Percentiles rank a stretch among this genome's conserved stretches.
Conservation (phyloP, 1,140 invertebrate species). For the Scaptodrosophila lebanonensis region DNA sequence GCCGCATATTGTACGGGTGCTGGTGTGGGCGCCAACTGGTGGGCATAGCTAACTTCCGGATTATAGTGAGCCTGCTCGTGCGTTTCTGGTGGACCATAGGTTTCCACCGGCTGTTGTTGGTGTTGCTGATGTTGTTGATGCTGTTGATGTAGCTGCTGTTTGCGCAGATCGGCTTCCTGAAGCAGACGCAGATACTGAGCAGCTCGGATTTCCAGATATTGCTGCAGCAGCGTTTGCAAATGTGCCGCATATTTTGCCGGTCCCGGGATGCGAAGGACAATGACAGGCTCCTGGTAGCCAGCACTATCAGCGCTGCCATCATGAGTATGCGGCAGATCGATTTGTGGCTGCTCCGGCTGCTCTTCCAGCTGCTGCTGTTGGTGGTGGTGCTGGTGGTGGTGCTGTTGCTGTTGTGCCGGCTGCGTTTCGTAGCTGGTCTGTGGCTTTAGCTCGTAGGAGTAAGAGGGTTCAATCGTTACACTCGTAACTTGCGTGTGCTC, state of each 20-base stretch:
- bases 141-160: slow-evolving; percentile 47
- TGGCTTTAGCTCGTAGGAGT: slow-evolving; percentile 72
- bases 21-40: slow-evolving; percentile 51
- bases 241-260: slow-evolving; percentile 75
- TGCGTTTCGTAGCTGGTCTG: slow-evolving; percentile 61
- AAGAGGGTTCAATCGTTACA: slow-evolving; percentile 73
- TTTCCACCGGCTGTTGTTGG: slow-evolving; percentile 16
- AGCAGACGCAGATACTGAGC: slow-evolving; percentile 68
- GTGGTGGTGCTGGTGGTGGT: slow-evolving; percentile 6
- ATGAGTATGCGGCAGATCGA: slow-evolving; percentile 56
- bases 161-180: slow-evolving; percentile 60
- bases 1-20: slow-evolving; percentile 52
- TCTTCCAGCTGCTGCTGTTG: slow-evolving; percentile 17
- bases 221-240: slow-evolving; percentile 69
- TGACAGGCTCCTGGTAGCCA: slow-evolving; percentile 68
- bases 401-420: slow-evolving; percentile 4
- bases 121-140: slow-evolving; percentile 17
- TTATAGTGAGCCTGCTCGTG: slow-evolving; percentile 49
- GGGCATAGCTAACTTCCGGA: slow-evolving; percentile 51
- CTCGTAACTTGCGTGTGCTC: slow-evolving; percentile 51
- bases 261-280: slow-evolving; percentile 70
- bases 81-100: slow-evolving; percentile 17
- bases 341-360: slow-evolving; percentile 49
- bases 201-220: slow-evolving; percentile 74
- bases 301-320: slow-evolving; percentile 14